These are phyloP conservation scores for Motacilla tschutschensis DNA, from an alignment of 2,113 vertebrate genomes.

Conservation along the genomic window DNA sequence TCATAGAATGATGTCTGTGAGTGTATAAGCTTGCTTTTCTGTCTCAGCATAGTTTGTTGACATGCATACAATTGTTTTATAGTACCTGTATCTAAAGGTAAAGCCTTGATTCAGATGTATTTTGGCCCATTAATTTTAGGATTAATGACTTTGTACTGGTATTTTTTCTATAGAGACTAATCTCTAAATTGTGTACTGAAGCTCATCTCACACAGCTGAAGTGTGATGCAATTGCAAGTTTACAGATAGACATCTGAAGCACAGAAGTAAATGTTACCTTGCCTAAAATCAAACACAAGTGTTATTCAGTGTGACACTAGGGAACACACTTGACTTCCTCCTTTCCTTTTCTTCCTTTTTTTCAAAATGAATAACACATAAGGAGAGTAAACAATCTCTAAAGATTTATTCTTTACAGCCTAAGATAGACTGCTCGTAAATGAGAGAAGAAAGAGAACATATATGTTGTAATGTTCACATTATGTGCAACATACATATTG, in stretches of 20 bases:
- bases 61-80: not conserved
- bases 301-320: not conserved
- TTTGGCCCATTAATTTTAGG: not conserved
- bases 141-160: not conserved
- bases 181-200: not conserved
- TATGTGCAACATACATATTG: not conserved
- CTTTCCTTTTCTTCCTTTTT: not conserved
- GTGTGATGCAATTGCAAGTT: not conserved
- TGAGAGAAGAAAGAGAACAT: not conserved
- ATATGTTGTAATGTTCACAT: not conserved
- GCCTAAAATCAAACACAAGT: not conserved
- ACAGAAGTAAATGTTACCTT: not conserved
- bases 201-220: not conserved
- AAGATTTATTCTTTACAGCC: not conserved
- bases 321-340: not conserved
- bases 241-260: not conserved
- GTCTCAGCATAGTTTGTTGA: not conserved
- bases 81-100: not conserved
- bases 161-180: not conserved
- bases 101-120: not conserved
- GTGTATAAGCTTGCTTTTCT: not conserved
- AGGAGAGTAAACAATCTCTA: not conserved
- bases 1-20: not conserved
- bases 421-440: not conserved
- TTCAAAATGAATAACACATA: not conserved